Evolutionary conservation across 2,797 vertebrate genomes (phyloP).

Genomic region (Semotilus atromaculatus): DNA sequence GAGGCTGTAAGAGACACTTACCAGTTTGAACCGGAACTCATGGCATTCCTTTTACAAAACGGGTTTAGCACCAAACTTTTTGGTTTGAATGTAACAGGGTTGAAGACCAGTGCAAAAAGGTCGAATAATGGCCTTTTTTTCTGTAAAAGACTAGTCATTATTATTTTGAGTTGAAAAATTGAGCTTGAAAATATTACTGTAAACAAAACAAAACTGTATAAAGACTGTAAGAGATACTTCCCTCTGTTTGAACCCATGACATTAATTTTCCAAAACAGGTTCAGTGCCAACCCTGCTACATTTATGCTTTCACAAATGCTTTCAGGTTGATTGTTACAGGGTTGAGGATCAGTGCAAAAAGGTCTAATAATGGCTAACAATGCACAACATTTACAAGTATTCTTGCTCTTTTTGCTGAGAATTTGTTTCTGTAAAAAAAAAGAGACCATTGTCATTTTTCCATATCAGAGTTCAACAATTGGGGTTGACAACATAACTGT

Average conservation of each 20-base stretch:
- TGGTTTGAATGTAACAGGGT: not conserved
- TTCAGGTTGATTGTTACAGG: not conserved
- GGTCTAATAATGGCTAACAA: not conserved
- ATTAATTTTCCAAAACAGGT: not conserved
- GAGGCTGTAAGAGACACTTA: not conserved
- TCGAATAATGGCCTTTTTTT: not conserved
- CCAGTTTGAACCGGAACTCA: not conserved
- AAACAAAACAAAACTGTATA: not conserved
- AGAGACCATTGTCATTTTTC: not conserved
- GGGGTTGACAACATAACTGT: not conserved
- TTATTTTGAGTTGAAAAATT: not conserved
- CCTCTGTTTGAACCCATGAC: not conserved
- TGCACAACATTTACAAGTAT: not conserved
- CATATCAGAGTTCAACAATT: not conserved
- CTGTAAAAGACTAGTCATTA: not conserved
- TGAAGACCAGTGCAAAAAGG: not conserved
- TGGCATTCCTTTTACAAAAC: not conserved
- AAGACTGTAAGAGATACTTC: conserved; percentile 5
- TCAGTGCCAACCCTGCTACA: not conserved
- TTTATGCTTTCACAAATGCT: not conserved
- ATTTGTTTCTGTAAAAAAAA: not conserved
- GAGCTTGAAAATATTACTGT: no score
- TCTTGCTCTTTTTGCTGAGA: not conserved
- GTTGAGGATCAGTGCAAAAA: not conserved
- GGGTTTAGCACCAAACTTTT: not conserved